Conservation (phyloP, 2,888 invertebrate species). For the Ecliptopera silaceata region DNA sequence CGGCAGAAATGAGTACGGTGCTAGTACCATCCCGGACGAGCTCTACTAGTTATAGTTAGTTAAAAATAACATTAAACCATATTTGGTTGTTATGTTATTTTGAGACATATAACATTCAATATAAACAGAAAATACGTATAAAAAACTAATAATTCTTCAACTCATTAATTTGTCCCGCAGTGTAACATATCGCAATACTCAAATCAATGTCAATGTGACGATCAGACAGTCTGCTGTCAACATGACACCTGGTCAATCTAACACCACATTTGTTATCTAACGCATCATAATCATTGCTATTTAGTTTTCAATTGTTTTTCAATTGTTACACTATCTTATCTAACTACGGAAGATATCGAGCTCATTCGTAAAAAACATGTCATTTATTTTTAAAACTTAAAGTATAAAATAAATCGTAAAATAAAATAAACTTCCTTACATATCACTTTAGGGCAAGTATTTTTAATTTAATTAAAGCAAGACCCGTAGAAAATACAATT, state of each 20-base stretch:
- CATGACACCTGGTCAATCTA: constrained; percentile 55
- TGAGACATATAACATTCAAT: too few species aligned
- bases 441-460: too few species aligned
- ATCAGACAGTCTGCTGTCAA: constrained; percentile 48
- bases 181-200: constrained; percentile 33
- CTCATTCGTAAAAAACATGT: neutral
- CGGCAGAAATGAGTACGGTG: too few species aligned
- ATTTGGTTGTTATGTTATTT: too few species aligned
- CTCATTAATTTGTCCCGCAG: constrained; percentile 33
- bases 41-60: too few species aligned
- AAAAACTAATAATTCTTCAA: neutral
- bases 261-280: constrained; percentile 35
- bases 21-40: too few species aligned
- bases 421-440: too few species aligned
- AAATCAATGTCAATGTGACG: constrained; percentile 33
- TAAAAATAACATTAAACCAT: too few species aligned
- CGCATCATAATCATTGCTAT: neutral
- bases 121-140: too few species aligned
- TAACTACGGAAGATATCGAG: neutral
- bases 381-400: neutral
- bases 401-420: too few species aligned
- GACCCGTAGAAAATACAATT: too few species aligned
- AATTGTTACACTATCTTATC: neutral
- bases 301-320: neutral
- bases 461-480: too few species aligned